Evolutionary conservation across 2,888 invertebrate genomes (phyloP).

Genomic region (Strigamia crassipes): DNA sequence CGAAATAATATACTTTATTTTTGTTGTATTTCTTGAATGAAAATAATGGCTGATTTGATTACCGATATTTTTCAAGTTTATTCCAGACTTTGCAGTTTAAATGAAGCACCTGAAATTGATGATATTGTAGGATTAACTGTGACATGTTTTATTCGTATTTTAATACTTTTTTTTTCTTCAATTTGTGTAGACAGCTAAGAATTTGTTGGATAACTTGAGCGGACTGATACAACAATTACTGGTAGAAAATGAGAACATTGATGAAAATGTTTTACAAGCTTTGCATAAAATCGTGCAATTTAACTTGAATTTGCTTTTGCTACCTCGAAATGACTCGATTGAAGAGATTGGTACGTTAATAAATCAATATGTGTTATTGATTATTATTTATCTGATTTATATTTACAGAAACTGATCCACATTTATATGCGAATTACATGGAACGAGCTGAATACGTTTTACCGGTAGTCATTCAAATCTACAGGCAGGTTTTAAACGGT

Average conservation of each 20-base stretch:
- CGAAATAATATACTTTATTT: neutral
- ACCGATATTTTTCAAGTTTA: neutral
- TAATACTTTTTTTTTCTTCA: neutral
- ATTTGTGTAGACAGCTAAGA: neutral
- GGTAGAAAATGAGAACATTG: neutral
- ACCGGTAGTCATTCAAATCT: neutral
- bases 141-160: neutral
- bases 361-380: neutral
- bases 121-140: neutral
- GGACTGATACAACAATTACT: neutral
- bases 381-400: neutral
- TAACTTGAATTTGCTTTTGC: neutral
- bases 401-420: neutral
- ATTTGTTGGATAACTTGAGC: neutral
- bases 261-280: neutral
- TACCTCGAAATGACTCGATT: neutral
- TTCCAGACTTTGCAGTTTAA: neutral
- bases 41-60: neutral
- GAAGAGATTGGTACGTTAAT: neutral
- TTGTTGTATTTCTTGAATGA: neutral
- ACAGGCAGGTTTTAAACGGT: neutral
- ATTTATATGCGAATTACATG: neutral
- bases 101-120: neutral
- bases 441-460: constrained; percentile 18
- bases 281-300: neutral